A percentile compares a stretch with the other conserved stretches of the same genome.
phyloP scores from a whole-genome alignment of 2,888 invertebrate species.

The Thera obeliscata region DNA sequence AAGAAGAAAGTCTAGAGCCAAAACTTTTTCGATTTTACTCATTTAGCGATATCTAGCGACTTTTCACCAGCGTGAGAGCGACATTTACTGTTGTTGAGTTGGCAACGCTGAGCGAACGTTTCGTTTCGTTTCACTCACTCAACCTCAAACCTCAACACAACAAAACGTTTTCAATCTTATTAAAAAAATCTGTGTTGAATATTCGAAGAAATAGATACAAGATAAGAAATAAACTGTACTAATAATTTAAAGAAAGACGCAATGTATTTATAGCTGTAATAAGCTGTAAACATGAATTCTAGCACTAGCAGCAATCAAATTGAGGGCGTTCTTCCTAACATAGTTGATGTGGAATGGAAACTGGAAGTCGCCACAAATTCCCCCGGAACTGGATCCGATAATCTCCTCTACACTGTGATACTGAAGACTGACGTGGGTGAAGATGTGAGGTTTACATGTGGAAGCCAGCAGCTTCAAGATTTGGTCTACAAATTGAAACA shows the following conservation, averaged over 20 bases:
- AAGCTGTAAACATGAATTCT: conserved; percentile 47
- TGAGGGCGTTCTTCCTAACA: conserved; percentile 72
- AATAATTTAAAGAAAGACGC: not conserved
- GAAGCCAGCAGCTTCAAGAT: conserved; percentile 86
- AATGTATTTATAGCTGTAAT: not conserved
- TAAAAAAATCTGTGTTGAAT: too few relatives aligned
- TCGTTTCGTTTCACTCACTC: too few relatives aligned
- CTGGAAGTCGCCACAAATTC: conserved; percentile 80
- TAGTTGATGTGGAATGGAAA: conserved; percentile 85
- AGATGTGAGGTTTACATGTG: conserved; percentile 85
- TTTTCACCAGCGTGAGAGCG: too few relatives aligned
- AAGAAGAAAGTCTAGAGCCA: too few relatives aligned
- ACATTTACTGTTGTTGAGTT: too few relatives aligned
- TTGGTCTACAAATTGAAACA: conserved; percentile 88
- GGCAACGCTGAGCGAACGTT: too few relatives aligned
- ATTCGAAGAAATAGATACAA: too few relatives aligned
- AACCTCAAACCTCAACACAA: too few relatives aligned
- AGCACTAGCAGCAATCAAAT: conserved; percentile 45
- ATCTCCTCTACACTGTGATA: conserved; percentile 73
- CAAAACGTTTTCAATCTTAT: too few relatives aligned
- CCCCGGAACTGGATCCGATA: conserved; percentile 71
- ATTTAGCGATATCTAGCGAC: too few relatives aligned
- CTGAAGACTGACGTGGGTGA: conserved; percentile 72
- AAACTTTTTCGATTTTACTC: too few relatives aligned
- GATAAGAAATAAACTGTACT: too few relatives aligned